Evolutionary conservation across 2,888 invertebrate genomes (phyloP), one percentile per base, ranked within the genome.

Genomic region (Ditula angustiorana): DNA sequence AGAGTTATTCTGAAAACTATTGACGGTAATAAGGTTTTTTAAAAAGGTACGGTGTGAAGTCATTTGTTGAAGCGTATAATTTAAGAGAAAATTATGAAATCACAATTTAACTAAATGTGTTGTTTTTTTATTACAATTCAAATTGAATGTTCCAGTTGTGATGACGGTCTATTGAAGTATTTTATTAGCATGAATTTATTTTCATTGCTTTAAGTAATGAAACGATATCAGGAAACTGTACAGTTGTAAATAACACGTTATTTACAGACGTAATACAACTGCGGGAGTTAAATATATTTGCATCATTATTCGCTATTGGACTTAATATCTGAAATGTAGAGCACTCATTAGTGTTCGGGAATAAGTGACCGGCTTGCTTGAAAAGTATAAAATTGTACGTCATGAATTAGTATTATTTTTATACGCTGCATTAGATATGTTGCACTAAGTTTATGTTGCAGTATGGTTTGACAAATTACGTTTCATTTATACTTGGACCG

Each of bases 401-500:
- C n/a, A n/a, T n/a, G n/a, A n/a, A n/a, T n/a, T n/a, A n/a, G n/a
- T n/a, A n/a, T n/a, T n/a, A n/a, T n/a, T n/a, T n/a, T n/a, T n/a
- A n/a, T n/a, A n/a, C n/a, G n/a, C n/a, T n/a, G n/a, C n/a, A n/a
- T n/a, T n/a, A n/a, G n/a, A n/a, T n/a, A n/a, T n/a, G n/a, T n/a
- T n/a, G n/a, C n/a, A n/a, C n/a, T n/a, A n/a, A n/a, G n/a, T n/a
- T n/a, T n/a, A n/a, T n/a, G n/a, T n/a, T n/a, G n/a, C n/a, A n/a
- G n/a, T n/a, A n/a, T n/a, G 19, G n/a, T 41, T 8, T 19, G 37
- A 2, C 2, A 5, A 19, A 10, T 19, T 19, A 2, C 41, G 16
- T 19, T 10, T 41, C 19, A 19, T 41, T 41, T 41, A 70, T 79
- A 82, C 85, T 86, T 85, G 85, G 83, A 86, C 86, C 84, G 82